Conservation (phyloP, 2,888 invertebrate genomes). For the Eupithecia insigniata region DNA sequence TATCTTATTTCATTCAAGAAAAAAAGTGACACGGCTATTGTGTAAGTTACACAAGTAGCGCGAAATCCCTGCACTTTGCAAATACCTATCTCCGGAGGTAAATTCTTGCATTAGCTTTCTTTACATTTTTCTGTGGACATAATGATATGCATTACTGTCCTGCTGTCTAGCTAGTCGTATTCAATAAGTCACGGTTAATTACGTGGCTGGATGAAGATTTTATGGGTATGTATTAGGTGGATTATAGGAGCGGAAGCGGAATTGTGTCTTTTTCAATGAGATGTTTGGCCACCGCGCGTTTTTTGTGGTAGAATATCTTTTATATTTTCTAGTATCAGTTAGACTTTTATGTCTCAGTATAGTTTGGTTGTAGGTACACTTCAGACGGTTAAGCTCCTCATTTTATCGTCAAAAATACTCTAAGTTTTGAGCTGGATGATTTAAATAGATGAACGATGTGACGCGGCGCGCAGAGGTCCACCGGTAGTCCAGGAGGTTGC, state of each 20-base stretch:
- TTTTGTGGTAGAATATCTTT: not conserved
- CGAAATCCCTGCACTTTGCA: conserved; percentile 61
- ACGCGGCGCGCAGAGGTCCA: no score
- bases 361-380: no score
- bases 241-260: not conserved
- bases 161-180: conserved; percentile 60
- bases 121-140: conserved; percentile 54
- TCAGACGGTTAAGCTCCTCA: no score
- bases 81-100: conserved; percentile 65
- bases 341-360: no score
- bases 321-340: not conserved
- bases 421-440: not conserved
- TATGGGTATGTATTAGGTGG: not conserved
- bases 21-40: conserved; percentile 43
- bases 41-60: conserved; percentile 45
- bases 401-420: no score
- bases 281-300: not conserved
- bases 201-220: conserved; percentile 42
- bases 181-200: conserved; percentile 76
- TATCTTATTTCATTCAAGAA: not conserved
- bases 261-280: not conserved
- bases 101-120: conserved; percentile 64
- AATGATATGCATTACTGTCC: conserved; percentile 61
- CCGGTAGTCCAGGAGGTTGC: no score
- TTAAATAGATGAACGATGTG: no score